A percentile compares a stretch with the other conserved stretches of the same genome.
These are phyloP conservation scores for Cardiocondyla obscurior DNA, from an alignment of 1,140 invertebrate genomes.

Conservation along the genomic window DNA sequence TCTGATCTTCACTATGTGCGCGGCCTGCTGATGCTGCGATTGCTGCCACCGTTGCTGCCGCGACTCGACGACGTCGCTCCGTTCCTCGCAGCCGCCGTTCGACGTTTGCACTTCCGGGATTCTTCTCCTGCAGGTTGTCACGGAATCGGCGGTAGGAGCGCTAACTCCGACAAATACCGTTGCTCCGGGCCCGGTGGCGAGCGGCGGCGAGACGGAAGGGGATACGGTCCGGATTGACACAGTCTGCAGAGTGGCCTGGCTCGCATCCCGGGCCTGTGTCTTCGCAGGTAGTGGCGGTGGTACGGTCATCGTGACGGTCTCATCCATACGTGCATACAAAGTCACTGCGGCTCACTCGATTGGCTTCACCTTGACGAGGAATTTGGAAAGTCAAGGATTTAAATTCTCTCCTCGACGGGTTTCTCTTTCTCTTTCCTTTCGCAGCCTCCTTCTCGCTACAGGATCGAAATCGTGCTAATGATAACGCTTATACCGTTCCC, in stretches of 20 bases:
- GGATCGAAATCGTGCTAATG: neutral
- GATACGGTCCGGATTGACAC: constrained; percentile 78
- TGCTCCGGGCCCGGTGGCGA: constrained; percentile 79
- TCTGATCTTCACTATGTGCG: constrained; percentile 88
- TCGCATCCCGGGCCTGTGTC: constrained; percentile 70
- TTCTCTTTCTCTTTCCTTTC: constrained; percentile 15
- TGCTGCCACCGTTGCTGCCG: constrained; percentile 73
- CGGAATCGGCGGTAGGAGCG: constrained; percentile 71
- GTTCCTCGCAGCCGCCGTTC: constrained; percentile 81
- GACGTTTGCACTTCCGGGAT: constrained; percentile 79
- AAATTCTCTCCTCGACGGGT: neutral
- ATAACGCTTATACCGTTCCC: neutral
- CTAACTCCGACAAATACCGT: constrained; percentile 86
- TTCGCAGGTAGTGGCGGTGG: constrained; percentile 75
- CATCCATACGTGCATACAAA: constrained; percentile 74
- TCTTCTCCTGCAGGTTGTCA: constrained; percentile 72
- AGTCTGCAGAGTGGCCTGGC: constrained; percentile 72
- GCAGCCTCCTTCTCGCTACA: neutral
- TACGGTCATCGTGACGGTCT: constrained; percentile 78
- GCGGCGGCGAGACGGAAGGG: constrained; percentile 67
- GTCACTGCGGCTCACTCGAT: constrained; percentile 48
- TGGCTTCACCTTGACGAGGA: constrained; percentile 52
- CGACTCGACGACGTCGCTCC: constrained; percentile 80
- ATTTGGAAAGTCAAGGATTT: constrained; percentile 46
- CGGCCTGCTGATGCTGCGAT: constrained; percentile 71